phyloP scores from a whole-genome alignment of 2,113 vertebrate genomes.

The Leuciscus idus region DNA sequence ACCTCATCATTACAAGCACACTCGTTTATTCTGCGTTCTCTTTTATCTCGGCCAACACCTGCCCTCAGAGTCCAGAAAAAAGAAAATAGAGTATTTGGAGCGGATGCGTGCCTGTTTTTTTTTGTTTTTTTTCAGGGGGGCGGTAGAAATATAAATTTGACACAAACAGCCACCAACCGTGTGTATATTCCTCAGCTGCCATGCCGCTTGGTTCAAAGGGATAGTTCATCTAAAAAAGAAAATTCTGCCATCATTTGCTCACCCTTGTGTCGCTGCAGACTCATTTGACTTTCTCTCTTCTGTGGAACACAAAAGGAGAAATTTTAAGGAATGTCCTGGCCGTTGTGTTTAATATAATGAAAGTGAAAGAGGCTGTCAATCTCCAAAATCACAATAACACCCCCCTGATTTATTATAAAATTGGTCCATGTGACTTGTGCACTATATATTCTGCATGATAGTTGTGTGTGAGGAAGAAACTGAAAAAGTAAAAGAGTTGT shows the following conservation, averaged over 20 bases:
- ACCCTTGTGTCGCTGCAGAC: background rate
- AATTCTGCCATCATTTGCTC: constrained; percentile 1
- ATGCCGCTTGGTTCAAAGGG: background rate
- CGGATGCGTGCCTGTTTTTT: background rate
- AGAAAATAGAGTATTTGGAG: background rate
- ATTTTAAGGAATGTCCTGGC: background rate
- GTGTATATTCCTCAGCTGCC: background rate
- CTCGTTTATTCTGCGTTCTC: constrained; percentile 40
- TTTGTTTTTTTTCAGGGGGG: background rate
- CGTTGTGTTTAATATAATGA: background rate
- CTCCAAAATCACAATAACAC: background rate
- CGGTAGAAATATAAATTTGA: constrained; percentile 23
- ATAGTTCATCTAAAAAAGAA: constrained; percentile 8
- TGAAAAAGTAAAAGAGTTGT: background rate
- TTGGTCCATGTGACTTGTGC: background rate
- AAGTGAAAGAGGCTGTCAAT: background rate
- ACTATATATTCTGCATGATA: background rate
- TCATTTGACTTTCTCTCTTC: background rate
- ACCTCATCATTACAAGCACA: constrained; percentile 46
- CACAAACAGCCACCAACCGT: background rate
- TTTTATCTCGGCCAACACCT: constrained; percentile 44
- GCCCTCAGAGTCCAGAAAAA: background rate
- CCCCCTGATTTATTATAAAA: background rate
- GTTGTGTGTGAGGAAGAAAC: background rate
- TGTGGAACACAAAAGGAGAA: background rate